Base-by-base conservation (phyloP, 2,797 vertebrate genomes). In the Scolopax rusticola region DNA sequence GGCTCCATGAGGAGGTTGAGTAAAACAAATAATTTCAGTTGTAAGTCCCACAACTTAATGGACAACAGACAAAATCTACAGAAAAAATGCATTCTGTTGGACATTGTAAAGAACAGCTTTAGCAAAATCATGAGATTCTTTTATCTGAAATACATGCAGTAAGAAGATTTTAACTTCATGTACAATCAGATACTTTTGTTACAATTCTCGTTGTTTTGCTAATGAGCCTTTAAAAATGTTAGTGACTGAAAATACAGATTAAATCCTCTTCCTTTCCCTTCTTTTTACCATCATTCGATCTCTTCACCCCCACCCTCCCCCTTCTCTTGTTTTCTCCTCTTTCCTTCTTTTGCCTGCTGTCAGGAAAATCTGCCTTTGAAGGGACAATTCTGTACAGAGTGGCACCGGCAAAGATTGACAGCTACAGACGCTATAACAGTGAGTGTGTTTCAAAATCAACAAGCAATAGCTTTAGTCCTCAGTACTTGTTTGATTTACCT, bases 361-460 rank as follows among this genome's bases (percentile, higher is more conserved):
- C 98, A 98, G 98, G 98, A 98, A 98, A 98, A 95, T 98, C 98
- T 98, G 97, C 98, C 97, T 98, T 98, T 98, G 97, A 98, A 97
- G 98, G 98, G 97, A 97, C 98, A 98, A 92, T 98, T 98, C 98
- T 98, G 95, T 98, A 98, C 96, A 98, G 98, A 97, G 98, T 98
- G 92, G 96, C 88, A 96, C 98, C 98, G 30, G 96, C 97, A 97
- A 98, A 98, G 98, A 98, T 96, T 98, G 98, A 98, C 97, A 98
- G 97, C 98, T 98, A 98, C 98, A 98, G 98, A 98, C 98, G 98
- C 98, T 98, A 98, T 97, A 98, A 98, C 98, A 98, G 98, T 98
- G 98, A 98, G 98, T 98, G 98, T 97, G 97, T 92, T 97, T 93
- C 96, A 95, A 90, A 95, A 60, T 90, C 96, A 97, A 93, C 96